Percentiles rank a stretch among this genome's conserved stretches.
Evolutionary conservation across 92 coral and sea anemone genomes (phyloP).

Genomic region (Porites cylindrica): DNA sequence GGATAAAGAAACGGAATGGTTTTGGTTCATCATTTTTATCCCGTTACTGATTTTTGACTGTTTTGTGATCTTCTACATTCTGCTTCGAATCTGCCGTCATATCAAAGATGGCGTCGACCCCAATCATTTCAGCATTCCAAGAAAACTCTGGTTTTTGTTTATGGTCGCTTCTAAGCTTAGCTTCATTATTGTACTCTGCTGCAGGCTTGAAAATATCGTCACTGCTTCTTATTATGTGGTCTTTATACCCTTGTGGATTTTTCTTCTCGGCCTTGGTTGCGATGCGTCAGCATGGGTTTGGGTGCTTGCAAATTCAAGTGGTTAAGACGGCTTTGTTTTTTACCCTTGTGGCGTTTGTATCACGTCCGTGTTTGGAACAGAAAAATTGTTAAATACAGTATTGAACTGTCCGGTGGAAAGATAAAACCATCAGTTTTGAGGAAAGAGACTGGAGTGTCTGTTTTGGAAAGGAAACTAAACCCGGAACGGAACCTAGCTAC

Average conservation of each 20-base stretch:
- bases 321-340: background rate
- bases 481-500: no score
- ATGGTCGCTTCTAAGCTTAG: constrained; percentile 77
- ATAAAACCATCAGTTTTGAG: no score
- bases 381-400: background rate
- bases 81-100: constrained; percentile 80
- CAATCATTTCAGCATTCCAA: constrained; percentile 60
- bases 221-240: constrained; percentile 84
- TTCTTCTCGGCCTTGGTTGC: constrained; percentile 76
- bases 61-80: constrained; percentile 61
- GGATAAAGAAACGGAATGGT: constrained; percentile 88
- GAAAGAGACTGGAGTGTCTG: no score
- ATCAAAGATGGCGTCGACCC: constrained; percentile 72
- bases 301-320: constrained; percentile 59
- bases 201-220: constrained; percentile 81
- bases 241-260: constrained; percentile 90
- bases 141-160: constrained; percentile 87
- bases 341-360: background rate
- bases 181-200: constrained; percentile 83
- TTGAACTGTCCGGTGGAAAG: no score
- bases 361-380: background rate
- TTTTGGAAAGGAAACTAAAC: no score
- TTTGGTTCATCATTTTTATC: constrained; percentile 90
- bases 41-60: constrained; percentile 85
- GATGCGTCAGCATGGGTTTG: constrained; percentile 81